These are phyloP conservation scores for Falco naumanni DNA, from an alignment of 2,797 vertebrate species.

Conservation along the genomic window DNA sequence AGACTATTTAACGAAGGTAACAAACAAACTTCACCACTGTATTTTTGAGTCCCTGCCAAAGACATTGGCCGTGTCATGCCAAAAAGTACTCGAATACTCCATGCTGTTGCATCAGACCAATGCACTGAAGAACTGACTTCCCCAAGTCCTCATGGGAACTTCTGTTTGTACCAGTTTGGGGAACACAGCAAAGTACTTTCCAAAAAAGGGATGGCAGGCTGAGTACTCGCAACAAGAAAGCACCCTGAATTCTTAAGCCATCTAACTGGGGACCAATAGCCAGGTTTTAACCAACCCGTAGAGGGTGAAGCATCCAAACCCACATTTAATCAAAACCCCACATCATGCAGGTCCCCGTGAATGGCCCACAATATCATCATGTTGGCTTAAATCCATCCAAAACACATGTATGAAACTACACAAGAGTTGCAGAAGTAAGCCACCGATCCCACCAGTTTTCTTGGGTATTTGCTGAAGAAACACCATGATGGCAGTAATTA, in stretches of 20 bases:
- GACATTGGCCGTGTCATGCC: neutral
- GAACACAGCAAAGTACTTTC: neutral
- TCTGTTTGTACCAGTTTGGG: neutral
- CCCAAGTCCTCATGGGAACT: neutral
- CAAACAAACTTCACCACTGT: neutral
- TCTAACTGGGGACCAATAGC: neutral
- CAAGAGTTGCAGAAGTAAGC: neutral
- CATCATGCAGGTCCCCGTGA: neutral
- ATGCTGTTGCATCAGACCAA: neutral
- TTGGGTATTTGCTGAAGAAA: neutral
- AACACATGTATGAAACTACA: neutral
- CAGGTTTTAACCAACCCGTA: neutral
- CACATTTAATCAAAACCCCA: neutral
- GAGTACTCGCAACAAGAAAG: neutral
- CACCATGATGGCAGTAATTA: neutral
- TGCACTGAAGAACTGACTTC: neutral
- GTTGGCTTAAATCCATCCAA: neutral
- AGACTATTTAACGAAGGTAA: neutral
- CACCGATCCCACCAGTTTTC: neutral
- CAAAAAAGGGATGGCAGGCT: neutral
- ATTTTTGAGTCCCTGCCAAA: neutral
- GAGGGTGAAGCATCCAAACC: neutral
- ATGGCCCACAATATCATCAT: accelerated
- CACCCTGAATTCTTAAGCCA: neutral
- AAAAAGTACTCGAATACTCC: neutral